Conservation (phyloP, 2,888 invertebrate species). For the Drosophila neotestacea region DNA sequence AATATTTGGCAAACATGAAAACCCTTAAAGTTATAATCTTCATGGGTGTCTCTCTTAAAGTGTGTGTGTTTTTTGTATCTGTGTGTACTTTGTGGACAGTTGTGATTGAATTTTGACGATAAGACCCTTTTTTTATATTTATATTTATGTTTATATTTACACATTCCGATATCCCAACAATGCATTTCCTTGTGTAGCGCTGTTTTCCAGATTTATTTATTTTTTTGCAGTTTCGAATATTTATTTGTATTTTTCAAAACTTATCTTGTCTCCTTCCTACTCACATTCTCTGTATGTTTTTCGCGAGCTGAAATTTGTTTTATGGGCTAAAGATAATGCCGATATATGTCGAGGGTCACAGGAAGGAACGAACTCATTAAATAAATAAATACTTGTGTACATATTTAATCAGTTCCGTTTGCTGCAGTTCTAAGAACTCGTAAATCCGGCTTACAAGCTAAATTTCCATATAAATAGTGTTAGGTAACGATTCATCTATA, state of each 20-base stretch:
- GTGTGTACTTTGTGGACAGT: constrained; percentile 27
- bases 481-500: too few species aligned
- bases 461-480: not conserved
- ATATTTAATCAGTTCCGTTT: not conserved
- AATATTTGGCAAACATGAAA: constrained; percentile 13
- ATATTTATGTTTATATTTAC: constrained; percentile 25
- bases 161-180: constrained; percentile 25
- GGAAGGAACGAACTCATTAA: constrained; percentile 9
- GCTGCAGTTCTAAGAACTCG: not conserved
- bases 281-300: not conserved
- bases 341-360: constrained; percentile 9
- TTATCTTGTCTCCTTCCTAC: constrained; percentile 17
- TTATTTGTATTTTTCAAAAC: constrained; percentile 19
- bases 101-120: constrained; percentile 16
- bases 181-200: constrained; percentile 28
- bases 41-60: not conserved
- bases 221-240: constrained; percentile 25
- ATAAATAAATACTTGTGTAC: not conserved
- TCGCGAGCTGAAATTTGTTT: constrained; percentile 8
- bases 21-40: constrained; percentile 3
- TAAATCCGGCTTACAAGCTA: not conserved
- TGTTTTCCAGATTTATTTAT: constrained; percentile 16
- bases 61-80: not conserved
- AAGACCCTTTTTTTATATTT: constrained; percentile 8
- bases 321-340: constrained; percentile 11